Percentiles rank a stretch among this genome's conserved stretches.
Conservation (phyloP, 2,797 vertebrate genomes). For the Enteromius treurensis region DNA sequence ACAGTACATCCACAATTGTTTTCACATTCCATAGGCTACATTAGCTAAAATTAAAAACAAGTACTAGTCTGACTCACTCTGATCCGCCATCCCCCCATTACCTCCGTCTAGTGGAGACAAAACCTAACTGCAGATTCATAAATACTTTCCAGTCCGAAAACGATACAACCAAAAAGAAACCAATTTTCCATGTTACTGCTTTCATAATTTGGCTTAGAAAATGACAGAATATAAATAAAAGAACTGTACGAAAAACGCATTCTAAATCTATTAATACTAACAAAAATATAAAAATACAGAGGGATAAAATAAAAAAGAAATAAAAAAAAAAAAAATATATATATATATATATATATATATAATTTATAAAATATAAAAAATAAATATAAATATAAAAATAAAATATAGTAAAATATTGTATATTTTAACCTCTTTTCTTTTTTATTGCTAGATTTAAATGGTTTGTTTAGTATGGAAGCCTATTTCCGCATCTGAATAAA, state of each 20-base stretch:
- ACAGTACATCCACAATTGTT: not conserved
- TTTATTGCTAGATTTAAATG: not conserved
- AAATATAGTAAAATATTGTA: not conserved
- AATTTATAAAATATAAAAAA: too few relatives aligned
- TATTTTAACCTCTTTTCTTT: not conserved
- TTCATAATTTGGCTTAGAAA: not conserved
- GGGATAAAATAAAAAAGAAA: not conserved
- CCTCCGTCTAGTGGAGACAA: conserved; percentile 10
- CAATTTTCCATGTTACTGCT: not conserved
- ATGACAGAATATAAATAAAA: not conserved
- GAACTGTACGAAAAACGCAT: not conserved
- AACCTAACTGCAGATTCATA: not conserved
- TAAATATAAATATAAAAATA: not conserved
- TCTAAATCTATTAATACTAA: not conserved
- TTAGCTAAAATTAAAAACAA: not conserved
- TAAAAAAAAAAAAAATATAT: too few relatives aligned
- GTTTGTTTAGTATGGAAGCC: too few relatives aligned
- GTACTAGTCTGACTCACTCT: too few relatives aligned
- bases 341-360: too few relatives aligned
- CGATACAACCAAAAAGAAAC: too few relatives aligned
- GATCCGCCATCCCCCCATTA: not conserved
- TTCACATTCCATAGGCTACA: not conserved
- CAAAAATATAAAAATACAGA: not conserved
- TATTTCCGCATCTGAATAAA: too few relatives aligned
- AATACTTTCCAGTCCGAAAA: not conserved